These are phyloP conservation scores for Ochropleura plecta DNA, from an alignment of 2,888 invertebrate species.

Conservation along the genomic window DNA sequence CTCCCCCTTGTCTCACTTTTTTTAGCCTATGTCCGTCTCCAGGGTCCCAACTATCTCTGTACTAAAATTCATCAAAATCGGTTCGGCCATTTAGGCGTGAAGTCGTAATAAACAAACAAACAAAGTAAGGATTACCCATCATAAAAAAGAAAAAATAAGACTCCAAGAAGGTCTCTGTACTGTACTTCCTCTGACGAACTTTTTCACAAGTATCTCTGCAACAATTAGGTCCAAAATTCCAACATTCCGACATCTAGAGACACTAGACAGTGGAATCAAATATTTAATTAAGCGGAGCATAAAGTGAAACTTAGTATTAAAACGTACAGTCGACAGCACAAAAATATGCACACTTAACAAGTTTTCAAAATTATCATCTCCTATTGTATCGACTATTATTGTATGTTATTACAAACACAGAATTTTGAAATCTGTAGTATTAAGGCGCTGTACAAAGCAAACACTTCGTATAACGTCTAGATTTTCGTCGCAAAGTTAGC, in stretches of 20 bases:
- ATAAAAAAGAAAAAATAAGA: no score
- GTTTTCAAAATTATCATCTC: not conserved
- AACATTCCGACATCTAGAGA: conserved; percentile 16
- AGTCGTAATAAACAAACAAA: no score
- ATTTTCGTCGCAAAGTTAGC: no score
- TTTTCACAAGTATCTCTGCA: not conserved
- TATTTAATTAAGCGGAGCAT: conserved; percentile 49
- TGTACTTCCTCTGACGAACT: not conserved
- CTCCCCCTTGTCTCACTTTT: no score
- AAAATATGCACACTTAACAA: not conserved
- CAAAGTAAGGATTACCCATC: no score
- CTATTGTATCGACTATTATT: not conserved
- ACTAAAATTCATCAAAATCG: no score
- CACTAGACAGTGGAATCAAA: conserved; percentile 39
- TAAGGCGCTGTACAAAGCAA: no score
- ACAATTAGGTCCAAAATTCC: not conserved
- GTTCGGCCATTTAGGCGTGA: no score
- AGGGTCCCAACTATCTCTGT: no score
- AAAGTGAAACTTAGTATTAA: conserved; percentile 46
- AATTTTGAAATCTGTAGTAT: not conserved
- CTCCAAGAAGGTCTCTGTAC: no score
- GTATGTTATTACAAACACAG: not conserved
- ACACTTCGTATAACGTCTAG: no score
- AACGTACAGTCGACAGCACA: conserved; percentile 6
- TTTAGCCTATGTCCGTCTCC: no score